Evolutionary conservation across 1,140 invertebrate species (phyloP).

Genomic region (Penaeus indicus): DNA sequence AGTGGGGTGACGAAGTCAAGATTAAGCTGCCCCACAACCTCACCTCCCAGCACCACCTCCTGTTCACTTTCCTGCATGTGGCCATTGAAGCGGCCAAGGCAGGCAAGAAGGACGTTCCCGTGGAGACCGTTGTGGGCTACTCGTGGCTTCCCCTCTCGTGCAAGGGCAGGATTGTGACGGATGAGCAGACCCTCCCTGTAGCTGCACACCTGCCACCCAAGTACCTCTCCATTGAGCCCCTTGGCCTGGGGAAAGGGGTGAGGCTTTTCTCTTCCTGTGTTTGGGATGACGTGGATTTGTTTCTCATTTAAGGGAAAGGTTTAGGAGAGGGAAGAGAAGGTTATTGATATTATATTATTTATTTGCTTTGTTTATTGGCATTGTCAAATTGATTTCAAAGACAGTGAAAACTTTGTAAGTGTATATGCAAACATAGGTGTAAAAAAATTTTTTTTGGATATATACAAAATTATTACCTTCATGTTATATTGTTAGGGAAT

Average conservation of each 20-base stretch:
- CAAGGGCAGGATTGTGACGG: slow-evolving; percentile 81
- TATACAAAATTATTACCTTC: too few species aligned
- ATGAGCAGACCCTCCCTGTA: slow-evolving; percentile 84
- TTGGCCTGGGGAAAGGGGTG: slow-evolving; percentile 91
- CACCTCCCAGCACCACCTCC: slow-evolving; percentile 82
- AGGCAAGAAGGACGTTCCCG: slow-evolving; percentile 79
- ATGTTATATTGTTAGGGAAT: too few species aligned
- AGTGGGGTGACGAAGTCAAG: slow-evolving; percentile 92
- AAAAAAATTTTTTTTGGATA: too few species aligned
- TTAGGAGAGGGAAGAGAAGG: not conserved
- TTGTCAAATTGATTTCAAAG: too few species aligned
- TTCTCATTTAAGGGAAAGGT: slow-evolving; percentile 67
- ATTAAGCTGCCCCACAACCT: slow-evolving; percentile 84
- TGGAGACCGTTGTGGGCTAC: slow-evolving; percentile 91
- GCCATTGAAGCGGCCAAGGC: slow-evolving; percentile 76
- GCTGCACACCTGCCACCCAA: slow-evolving; percentile 86
- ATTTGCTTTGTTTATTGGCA: too few species aligned
- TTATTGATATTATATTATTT: too few species aligned
- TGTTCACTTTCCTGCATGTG: slow-evolving; percentile 93
- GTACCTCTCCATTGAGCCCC: slow-evolving; percentile 88
- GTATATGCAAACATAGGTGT: too few species aligned
- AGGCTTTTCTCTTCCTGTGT: slow-evolving; percentile 67
- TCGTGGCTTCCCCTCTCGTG: slow-evolving; percentile 88
- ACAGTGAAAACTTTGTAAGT: too few species aligned
- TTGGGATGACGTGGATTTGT: not conserved